Evolutionary conservation across 2,113 vertebrate genomes (phyloP).

Genomic region (Ranitomeya imitator): DNA sequence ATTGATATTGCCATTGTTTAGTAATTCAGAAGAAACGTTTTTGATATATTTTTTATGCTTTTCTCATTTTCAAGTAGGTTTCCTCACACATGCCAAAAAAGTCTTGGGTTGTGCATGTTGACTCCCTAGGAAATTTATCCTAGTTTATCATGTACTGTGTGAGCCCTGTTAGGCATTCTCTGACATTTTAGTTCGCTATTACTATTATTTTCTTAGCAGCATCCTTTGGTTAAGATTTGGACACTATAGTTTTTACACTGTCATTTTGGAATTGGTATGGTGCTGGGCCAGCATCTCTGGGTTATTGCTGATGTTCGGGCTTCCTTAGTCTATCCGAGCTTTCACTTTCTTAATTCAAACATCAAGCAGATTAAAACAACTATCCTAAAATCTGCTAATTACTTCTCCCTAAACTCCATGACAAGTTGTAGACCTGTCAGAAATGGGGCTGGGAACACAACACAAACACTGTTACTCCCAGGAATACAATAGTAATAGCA

Average conservation of each 20-base stretch:
- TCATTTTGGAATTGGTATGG: background rate
- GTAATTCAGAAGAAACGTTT: background rate
- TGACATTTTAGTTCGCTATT: background rate
- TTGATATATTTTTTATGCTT: background rate
- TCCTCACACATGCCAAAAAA: background rate
- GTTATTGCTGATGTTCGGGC: background rate
- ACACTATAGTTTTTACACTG: background rate
- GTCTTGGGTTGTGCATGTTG: background rate
- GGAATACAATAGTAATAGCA: background rate
- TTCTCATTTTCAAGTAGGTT: background rate
- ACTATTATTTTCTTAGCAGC: background rate
- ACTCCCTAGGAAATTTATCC: background rate
- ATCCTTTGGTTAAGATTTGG: background rate
- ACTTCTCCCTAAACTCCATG: constrained; percentile 26
- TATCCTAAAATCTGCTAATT: constrained; percentile 33
- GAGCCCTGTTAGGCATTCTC: background rate
- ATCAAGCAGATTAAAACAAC: constrained; percentile 31
- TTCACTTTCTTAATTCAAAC: constrained; percentile 5
- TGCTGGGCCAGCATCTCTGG: background rate
- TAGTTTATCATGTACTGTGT: background rate
- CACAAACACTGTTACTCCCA: background rate
- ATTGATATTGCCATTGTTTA: background rate
- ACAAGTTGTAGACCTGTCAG: constrained; percentile 18
- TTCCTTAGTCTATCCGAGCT: background rate
- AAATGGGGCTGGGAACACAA: background rate